Base-by-base conservation (phyloP, 2,888 invertebrate genomes). In the Eilema griseolum region DNA sequence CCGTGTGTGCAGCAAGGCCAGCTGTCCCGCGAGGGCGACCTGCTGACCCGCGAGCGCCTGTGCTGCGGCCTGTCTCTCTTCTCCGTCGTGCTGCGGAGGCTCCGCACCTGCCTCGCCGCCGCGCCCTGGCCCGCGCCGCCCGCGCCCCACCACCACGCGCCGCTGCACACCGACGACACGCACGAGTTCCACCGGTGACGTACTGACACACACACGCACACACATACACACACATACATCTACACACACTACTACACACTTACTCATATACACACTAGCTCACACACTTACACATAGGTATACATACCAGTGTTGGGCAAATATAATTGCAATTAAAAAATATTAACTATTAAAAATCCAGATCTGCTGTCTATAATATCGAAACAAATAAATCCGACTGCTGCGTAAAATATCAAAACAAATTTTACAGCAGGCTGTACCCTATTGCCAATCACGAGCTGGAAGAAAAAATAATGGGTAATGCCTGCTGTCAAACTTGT, bases 21-120 rank as follows among this genome's bases (percentile, higher is more conserved):
- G 96, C 97, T 99, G 76, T 98, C 99, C 0, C 96, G 98, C 73
- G 99, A 99, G 91, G 99, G 99, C 12, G 99, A 99, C 95, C 95
- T 99, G 66, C 93, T 99, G 82, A 99, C 99, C 0, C 97, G 99
- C 82, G 99, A 99, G 95, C 97, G 99, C 2, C 96, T 99, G 4
- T 99, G 99, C 92, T 99, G 99, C 93, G 99, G 99, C 0, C 96
- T 99, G 73, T 99, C 99, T 28, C 98, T 99, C 87, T 99, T 99
- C 95, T 98, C 99, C 90, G 98, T 99, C 16, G 98, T 99, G 76
- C 96, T 99, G 80, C 97, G 97, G 69, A 96, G 99, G 61, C 96
- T 99, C 76, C 97, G 98, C 83, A 97, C 97, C 68, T 98, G 98
- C 92, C 96, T 99, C 71, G 96, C 97, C 77, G 98, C 98, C 89